phyloP scores from a whole-genome alignment of 2,888 invertebrate species.

The Subacronicta megacephala region DNA sequence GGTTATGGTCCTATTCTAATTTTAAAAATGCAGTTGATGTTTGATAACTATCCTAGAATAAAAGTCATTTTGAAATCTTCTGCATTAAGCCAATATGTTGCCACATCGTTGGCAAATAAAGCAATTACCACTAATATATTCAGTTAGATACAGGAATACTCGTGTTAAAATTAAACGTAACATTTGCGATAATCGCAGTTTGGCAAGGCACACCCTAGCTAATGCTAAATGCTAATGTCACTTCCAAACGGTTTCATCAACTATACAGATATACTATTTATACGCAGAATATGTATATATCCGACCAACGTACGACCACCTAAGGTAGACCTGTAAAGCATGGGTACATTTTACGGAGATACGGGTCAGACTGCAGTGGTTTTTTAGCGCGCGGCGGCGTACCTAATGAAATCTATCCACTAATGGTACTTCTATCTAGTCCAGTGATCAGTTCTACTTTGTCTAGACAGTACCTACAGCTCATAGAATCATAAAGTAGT shows the following conservation, averaged over 20 bases:
- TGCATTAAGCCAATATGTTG: background rate
- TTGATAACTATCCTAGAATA: no score
- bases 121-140: conserved; percentile 3
- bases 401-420: conserved; percentile 29
- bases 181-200: conserved; percentile 36
- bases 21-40: no score
- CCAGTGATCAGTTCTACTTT: conserved; percentile 17
- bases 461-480: conserved; percentile 8
- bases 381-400: no score
- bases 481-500: background rate
- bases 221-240: conserved; percentile 44
- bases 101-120: conserved; percentile 5
- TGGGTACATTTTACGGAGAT: background rate
- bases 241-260: conserved; percentile 36
- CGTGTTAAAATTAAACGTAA: conserved; percentile 34
- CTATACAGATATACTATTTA: conserved; percentile 7
- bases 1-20: no score
- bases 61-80: background rate
- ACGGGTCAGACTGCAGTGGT: background rate
- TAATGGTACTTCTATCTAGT: conserved; percentile 20
- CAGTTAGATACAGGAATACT: conserved; percentile 17
- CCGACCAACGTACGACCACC: conserved; percentile 6
- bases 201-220: conserved; percentile 35
- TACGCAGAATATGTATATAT: conserved; percentile 5
- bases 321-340: conserved; percentile 2